These are phyloP conservation scores for Alethe castanea DNA, from an alignment of 2,113 vertebrate species.

Conservation along the genomic window DNA sequence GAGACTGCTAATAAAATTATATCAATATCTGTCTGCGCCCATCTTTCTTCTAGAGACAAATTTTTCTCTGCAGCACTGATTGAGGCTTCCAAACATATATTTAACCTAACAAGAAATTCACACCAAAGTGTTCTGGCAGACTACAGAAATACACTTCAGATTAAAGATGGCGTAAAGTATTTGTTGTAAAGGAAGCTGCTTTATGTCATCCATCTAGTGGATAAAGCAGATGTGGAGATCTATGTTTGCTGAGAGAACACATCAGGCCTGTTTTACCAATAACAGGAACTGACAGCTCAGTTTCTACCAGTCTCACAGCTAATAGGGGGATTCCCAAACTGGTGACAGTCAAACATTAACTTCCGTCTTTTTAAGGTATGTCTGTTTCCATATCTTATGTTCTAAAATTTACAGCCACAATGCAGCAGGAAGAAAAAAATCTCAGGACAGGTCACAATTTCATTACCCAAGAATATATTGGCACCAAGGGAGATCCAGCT, in stretches of 20 bases:
- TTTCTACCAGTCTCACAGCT: background rate
- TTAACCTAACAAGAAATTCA: conserved; percentile 37
- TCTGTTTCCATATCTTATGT: background rate
- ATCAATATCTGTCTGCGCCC: background rate
- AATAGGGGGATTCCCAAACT: background rate
- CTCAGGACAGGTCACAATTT: background rate
- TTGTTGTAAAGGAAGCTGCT: background rate
- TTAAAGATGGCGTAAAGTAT: conserved; percentile 15
- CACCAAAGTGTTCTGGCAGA: background rate
- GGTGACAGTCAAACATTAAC: background rate
- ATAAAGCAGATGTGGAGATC: conserved; percentile 1
- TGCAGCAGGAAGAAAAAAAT: background rate
- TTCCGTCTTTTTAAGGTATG: background rate
- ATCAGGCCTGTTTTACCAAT: background rate
- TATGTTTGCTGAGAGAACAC: background rate
- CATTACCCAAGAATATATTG: background rate
- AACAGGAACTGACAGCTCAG: background rate
- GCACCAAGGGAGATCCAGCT: background rate
- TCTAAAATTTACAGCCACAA: background rate
- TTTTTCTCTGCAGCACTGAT: conserved; percentile 7
- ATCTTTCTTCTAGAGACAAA: background rate
- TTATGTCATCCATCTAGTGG: background rate
- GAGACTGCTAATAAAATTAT: conserved; percentile 7
- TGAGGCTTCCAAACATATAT: background rate
- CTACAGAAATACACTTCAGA: conserved; percentile 3